Evolutionary conservation across 2,797 vertebrate species (phyloP), one percentile per base, ranked within the genome.

Genomic region (Molossus alvarezi): DNA sequence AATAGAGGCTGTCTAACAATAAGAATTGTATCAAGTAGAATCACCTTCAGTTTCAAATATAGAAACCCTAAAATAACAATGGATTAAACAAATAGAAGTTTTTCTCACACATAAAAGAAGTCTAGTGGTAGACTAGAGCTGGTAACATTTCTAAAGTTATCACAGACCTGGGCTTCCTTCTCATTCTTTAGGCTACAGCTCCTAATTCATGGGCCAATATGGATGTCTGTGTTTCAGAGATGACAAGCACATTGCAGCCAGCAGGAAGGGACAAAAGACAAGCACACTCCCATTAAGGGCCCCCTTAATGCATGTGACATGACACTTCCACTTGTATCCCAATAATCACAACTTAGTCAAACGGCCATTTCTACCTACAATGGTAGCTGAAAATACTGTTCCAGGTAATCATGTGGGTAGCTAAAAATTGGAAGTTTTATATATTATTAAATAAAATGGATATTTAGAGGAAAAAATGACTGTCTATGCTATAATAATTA

Each of bases 51-150:
- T 41, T 73, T 37, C 58, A 85, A 96, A 83, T 48, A 93, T 45
- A 79, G 69, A 93, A 72, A 77, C 23, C 29, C 45, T 83, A 92
- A 93, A 85, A 72, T 72, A 69, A 65, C 51, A 94, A 27, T 11
- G 3, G 6, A 15, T 90, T 67, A 48, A 72, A 69, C 21, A 94
- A 65, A 58, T 1, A 92, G 23, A 90, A 72, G 5, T 76, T 92
- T 77, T n/a, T 88, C 17, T 45, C 55, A 76, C 29, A 67, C 2
- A 17, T 51, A 23, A 91, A 90, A 90, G 91, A 93, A 93, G 71
- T 53, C 17, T 65, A 79, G 20, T 13, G 60, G 25, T 57, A 71
- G 57, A 60, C 6, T 25, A 23, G n/a, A 80, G 72, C 58, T 85
- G 25, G 15, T 81, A 41, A 76, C 4, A 58, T 23, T 71, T 51